Evolutionary conservation across 2,797 vertebrate species (phyloP).

Genomic region (Arnoldichthys spilopterus): DNA sequence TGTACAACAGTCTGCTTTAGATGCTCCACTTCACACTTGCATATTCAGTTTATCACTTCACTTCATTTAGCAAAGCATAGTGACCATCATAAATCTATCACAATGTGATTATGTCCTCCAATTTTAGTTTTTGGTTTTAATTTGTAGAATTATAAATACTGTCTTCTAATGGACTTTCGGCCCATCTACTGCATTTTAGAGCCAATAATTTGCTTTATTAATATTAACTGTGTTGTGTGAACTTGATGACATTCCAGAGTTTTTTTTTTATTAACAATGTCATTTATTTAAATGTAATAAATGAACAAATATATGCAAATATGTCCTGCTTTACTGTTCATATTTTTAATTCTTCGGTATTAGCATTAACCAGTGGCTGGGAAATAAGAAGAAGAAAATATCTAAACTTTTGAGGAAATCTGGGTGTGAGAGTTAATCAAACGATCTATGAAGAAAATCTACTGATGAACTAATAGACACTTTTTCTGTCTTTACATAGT

Average conservation of each 20-base stretch:
- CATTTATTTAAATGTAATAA: slow-evolving; percentile 40
- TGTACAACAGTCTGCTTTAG: neutral
- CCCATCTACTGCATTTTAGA: slow-evolving; percentile 18
- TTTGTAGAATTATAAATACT: neutral
- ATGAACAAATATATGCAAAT: slow-evolving; percentile 23
- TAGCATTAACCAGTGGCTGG: neutral
- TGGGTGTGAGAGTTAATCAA: neutral
- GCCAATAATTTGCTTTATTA: neutral
- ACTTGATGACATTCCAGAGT: neutral
- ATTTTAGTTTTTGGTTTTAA: neutral
- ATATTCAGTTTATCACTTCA: slow-evolving; percentile 6
- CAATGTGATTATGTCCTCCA: neutral
- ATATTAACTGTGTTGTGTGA: neutral
- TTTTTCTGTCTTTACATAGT: neutral
- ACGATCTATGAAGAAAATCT: neutral
- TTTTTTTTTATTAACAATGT: slow-evolving; percentile 17
- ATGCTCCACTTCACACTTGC: neutral
- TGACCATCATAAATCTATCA: neutral
- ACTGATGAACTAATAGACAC: neutral
- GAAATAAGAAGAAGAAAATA: neutral
- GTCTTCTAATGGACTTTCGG: neutral
- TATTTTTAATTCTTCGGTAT: neutral
- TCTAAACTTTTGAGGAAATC: no score
- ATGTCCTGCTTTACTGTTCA: neutral
- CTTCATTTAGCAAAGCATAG: neutral